Base-by-base conservation (phyloP, 2,797 vertebrate species). In the Oreortyx pictus region DNA sequence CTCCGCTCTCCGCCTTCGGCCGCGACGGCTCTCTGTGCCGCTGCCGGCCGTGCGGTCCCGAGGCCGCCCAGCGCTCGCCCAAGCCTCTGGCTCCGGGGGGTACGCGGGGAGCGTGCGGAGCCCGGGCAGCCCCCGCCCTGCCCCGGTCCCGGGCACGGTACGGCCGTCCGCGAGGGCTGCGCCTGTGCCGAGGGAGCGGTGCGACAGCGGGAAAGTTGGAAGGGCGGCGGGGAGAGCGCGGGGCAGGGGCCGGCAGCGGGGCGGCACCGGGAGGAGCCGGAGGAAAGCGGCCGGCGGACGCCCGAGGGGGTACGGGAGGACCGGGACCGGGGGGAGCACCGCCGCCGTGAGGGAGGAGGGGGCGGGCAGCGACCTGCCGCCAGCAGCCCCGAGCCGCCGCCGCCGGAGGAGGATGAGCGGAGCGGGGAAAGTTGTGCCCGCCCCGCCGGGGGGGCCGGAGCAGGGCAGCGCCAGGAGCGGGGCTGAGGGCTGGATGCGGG, bases 211-310 rank as follows among this genome's bases (percentile, higher is more conserved):
- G 65, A 70, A 86, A 95, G 94, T 83, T 95, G 66, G 15, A 33
- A 61, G 39, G 31, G 56, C 24, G 8, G 13, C 6, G 65, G 72
- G 72, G 47, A 47, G 50, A 68, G 37, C 71, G 39, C 33, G 43
- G 70, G 62, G 31, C 10, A 79, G 74, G 37, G 44, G 80, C 66
- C 49, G 83, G 35, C 50, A 52, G 50, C 50, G 50, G 50, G 50
- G 50, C 50, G 50, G 50, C 50, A 52, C 9, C 57, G 60, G 86
- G 52, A 81, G 65, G 77, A 82, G 89, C 74, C 54, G 71, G 56
- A 83, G 90, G 66, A 89, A 66, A 92, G 65, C 74, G 87, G 83
- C 92, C 47, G 84, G 86, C 35, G 64, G 84, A 47, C 77, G 47
- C 78, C 74, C 62, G 31, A 9, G 49, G 85, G 85, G 56, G 7